Evolutionary conservation across 2,113 vertebrate genomes (phyloP).

Genomic region (Erythrolamprus reginae): DNA sequence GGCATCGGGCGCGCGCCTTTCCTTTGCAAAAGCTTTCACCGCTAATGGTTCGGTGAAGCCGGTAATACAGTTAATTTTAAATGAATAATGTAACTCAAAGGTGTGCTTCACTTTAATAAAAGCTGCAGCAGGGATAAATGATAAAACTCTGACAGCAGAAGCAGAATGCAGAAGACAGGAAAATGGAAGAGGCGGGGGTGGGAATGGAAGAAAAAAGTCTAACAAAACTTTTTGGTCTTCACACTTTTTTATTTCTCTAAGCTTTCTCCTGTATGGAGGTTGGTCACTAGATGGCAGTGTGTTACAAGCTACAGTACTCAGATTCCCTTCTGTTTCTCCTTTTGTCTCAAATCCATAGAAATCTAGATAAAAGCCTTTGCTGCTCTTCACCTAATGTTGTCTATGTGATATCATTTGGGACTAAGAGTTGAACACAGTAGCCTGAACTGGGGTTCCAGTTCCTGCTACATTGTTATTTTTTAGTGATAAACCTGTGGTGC

Average conservation of each 20-base stretch:
- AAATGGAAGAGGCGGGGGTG: no score
- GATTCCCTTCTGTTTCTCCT: fast-evolving
- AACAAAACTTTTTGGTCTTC: conserved; percentile 15
- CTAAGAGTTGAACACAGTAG: neutral
- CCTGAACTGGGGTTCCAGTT: neutral
- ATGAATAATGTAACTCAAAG: conserved; percentile 34
- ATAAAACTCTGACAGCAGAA: neutral
- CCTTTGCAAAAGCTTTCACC: conserved; percentile 44
- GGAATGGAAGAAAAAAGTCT: neutral
- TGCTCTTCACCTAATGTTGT: neutral
- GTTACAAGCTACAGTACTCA: conserved; percentile 57
- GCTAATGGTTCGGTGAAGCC: conserved; percentile 40
- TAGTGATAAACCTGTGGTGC: neutral
- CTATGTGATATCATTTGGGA: neutral
- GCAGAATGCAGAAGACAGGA: neutral
- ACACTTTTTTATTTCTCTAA: neutral
- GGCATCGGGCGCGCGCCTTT: conserved; percentile 11
- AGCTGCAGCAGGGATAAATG: neutral
- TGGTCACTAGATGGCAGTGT: conserved; percentile 72
- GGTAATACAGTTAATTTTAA: conserved; percentile 50
- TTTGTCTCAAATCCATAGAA: neutral
- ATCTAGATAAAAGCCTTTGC: neutral
- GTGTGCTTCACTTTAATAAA: conserved; percentile 24
- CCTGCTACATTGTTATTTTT: neutral
- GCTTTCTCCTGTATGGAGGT: neutral